phyloP scores from a whole-genome alignment of 2,888 invertebrate species.

The Ceriagrion tenellum region DNA sequence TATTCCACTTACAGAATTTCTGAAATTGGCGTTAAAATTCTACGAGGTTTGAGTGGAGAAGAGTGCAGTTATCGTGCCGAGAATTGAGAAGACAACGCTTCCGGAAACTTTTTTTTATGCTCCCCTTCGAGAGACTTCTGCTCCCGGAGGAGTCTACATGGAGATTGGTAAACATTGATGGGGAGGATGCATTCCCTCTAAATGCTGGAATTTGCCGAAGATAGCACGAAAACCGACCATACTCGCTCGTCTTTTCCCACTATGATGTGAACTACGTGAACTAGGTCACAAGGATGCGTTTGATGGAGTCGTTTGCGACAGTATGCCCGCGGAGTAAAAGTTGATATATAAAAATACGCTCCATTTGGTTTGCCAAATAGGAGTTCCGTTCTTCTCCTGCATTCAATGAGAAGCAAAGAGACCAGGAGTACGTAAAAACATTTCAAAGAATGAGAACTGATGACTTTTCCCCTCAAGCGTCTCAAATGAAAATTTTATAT shows the following conservation, averaged over 20 bases:
- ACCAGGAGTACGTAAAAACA: neutral
- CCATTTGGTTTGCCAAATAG: neutral
- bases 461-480: neutral
- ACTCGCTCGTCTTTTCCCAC: neutral
- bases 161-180: neutral
- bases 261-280: neutral
- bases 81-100: neutral
- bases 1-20: constrained; percentile 11
- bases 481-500: no score
- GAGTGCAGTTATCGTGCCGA: neutral
- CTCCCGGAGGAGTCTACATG: neutral
- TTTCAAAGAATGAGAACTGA: neutral
- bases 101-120: neutral
- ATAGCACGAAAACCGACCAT: neutral
- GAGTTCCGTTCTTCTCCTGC: neutral
- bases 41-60: neutral
- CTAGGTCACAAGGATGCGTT: neutral
- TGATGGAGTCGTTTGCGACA: neutral
- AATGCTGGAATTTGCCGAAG: neutral
- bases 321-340: neutral
- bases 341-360: neutral
- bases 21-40: neutral
- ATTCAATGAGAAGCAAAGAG: neutral
- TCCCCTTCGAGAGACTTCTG: neutral
- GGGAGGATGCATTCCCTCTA: neutral